Percentiles rank a stretch among this genome's conserved stretches.
These are phyloP conservation scores for Hyposoter didymator DNA, from an alignment of 2,888 invertebrate genomes.

Conservation along the genomic window DNA sequence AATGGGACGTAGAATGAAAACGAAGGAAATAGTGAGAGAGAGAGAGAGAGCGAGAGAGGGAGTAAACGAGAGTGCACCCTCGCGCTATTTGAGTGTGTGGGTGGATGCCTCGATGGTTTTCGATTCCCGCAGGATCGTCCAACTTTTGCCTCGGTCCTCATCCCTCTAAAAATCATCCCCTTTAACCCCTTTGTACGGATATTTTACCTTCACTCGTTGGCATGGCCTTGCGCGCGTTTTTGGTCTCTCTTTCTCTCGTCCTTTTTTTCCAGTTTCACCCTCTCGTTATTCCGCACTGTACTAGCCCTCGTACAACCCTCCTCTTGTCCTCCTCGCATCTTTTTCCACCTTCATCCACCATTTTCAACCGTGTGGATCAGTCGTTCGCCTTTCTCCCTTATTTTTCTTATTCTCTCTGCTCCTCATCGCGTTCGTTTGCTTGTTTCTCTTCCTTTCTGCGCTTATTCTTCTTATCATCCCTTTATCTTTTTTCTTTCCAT, in stretches of 20 bases:
- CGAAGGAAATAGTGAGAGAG: slow-evolving; percentile 23
- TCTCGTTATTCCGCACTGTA: slow-evolving; percentile 24
- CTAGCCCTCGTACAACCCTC: slow-evolving; percentile 38
- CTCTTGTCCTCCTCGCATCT: slow-evolving; percentile 26
- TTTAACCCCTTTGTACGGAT: slow-evolving; percentile 34
- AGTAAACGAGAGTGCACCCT: slow-evolving; percentile 20
- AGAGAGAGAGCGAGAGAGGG: too few species aligned
- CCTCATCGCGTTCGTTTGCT: slow-evolving; percentile 9
- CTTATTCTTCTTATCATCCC: slow-evolving; percentile 53
- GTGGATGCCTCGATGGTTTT: slow-evolving; percentile 70
- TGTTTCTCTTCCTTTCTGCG: slow-evolving; percentile 43
- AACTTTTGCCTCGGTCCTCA: slow-evolving; percentile 55
- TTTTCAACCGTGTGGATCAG: slow-evolving; percentile 14
- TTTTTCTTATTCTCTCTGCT: slow-evolving; percentile 16
- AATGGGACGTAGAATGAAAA: slow-evolving; percentile 20
- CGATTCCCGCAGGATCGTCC: slow-evolving; percentile 71
- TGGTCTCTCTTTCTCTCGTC: background rate
- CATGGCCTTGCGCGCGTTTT: background rate
- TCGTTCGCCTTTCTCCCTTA: slow-evolving; percentile 5
- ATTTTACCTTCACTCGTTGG: slow-evolving; percentile 35
- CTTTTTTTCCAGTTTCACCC: slow-evolving; percentile 23
- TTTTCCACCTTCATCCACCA: slow-evolving; percentile 16
- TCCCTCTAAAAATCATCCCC: slow-evolving; percentile 16
- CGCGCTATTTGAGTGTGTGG: slow-evolving; percentile 10
- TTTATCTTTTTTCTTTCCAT: background rate